phyloP scores from a whole-genome alignment of 2,888 invertebrate species.

The Congeria kusceri region DNA sequence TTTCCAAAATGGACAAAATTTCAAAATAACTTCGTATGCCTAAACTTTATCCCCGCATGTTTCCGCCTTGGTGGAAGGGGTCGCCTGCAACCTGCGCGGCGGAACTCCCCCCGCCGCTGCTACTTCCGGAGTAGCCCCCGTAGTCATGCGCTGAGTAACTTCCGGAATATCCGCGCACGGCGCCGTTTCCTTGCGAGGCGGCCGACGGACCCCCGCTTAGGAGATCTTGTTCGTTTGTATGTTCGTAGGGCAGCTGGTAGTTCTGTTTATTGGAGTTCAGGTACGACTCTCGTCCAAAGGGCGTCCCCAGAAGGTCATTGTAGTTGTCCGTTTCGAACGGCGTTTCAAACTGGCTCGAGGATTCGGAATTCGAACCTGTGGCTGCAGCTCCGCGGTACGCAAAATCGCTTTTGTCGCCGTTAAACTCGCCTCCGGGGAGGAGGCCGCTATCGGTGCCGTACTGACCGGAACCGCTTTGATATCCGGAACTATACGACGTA shows the following conservation, averaged over 20 bases:
- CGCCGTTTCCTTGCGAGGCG: background rate
- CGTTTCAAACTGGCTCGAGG: slow-evolving; percentile 42
- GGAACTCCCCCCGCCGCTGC: background rate
- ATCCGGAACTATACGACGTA: background rate
- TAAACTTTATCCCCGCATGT: background rate
- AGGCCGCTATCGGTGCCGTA: background rate
- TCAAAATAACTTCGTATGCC: no score
- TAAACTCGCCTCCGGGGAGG: no score
- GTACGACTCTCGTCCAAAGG: slow-evolving; percentile 37
- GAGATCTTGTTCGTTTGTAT: background rate
- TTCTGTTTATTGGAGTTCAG: slow-evolving; percentile 12
- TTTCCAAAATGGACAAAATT: no score
- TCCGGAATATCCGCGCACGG: background rate
- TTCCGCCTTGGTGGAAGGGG: slow-evolving; percentile 36
- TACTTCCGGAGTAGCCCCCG: slow-evolving; percentile 2
- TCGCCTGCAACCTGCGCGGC: slow-evolving; percentile 16
- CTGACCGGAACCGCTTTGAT: background rate
- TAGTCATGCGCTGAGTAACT: background rate
- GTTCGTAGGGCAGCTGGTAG: slow-evolving; percentile 18
- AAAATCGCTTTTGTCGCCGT: no score
- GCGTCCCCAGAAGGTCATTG: slow-evolving; percentile 48
- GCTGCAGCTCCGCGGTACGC: background rate
- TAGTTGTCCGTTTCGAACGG: slow-evolving; percentile 55
- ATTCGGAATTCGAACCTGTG: slow-evolving; percentile 2
- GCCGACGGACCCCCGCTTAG: background rate